These are phyloP conservation scores for Gasterosteus aculeatus DNA, from an alignment of 2,113 vertebrate species.

Conservation along the genomic window DNA sequence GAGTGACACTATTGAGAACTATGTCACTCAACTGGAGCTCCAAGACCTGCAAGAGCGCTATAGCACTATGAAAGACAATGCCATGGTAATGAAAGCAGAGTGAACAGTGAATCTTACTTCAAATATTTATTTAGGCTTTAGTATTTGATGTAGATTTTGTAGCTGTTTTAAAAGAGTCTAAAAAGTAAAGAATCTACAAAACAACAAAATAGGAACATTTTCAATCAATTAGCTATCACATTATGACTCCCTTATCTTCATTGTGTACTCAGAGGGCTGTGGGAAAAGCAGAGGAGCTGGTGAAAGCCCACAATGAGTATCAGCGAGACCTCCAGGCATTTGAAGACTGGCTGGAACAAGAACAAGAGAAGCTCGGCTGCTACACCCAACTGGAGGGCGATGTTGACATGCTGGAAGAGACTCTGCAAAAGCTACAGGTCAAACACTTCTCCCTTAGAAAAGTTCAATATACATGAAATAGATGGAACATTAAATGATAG, in stretches of 20 bases:
- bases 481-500: neutral
- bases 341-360: conserved; percentile 91
- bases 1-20: conserved; percentile 90
- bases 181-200: neutral
- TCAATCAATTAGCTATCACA: neutral
- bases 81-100: conserved; percentile 82
- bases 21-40: conserved; percentile 90
- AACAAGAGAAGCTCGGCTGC: conserved; percentile 87
- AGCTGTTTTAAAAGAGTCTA: neutral
- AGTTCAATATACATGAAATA: neutral
- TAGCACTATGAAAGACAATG: conserved; percentile 82
- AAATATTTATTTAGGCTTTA: neutral
- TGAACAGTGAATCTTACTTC: neutral
- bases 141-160: neutral
- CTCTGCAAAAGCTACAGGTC: conserved; percentile 90
- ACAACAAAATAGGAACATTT: neutral
- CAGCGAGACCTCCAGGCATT: conserved; percentile 89
- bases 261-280: conserved; percentile 82
- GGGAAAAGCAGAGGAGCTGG: conserved; percentile 86
- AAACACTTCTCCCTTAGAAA: neutral
- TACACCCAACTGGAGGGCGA: conserved; percentile 88
- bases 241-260: neutral
- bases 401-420: conserved; percentile 85
- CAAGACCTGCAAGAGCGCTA: conserved; percentile 96
- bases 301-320: conserved; percentile 90